Evolutionary conservation across 2,888 invertebrate species (phyloP).

Genomic region (Argynnis bischoffii): DNA sequence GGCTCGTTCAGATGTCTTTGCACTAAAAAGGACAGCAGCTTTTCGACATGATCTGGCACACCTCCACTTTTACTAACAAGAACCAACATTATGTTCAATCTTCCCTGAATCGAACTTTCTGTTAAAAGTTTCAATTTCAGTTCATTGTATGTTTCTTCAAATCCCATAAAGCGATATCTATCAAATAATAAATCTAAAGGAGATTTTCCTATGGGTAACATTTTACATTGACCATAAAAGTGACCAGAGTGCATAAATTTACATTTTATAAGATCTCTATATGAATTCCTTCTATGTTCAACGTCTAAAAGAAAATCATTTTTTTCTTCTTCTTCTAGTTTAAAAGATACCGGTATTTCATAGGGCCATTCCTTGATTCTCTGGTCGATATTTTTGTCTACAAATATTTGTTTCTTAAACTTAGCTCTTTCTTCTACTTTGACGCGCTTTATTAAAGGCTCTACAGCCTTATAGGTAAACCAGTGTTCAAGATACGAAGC

Average conservation of each 20-base stretch:
- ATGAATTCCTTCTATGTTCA: conserved; percentile 23
- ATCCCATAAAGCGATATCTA: conserved; percentile 57
- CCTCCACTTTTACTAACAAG: conserved; percentile 67
- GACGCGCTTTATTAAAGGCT: conserved; percentile 56
- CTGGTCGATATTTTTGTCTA: conserved; percentile 51
- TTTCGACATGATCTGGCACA: conserved; percentile 48
- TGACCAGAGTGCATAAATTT: conserved; percentile 11
- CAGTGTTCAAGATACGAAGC: conserved; percentile 53
- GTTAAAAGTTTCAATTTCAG: conserved; percentile 51
- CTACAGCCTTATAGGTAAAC: conserved; percentile 56
- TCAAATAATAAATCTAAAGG: conserved; percentile 58
- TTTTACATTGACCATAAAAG: neutral
- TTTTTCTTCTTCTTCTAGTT: conserved; percentile 31
- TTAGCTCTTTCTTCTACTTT: conserved; percentile 45
- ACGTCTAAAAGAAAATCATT: conserved; percentile 50
- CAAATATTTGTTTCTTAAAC: conserved; percentile 56
- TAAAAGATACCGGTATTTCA: conserved; percentile 39
- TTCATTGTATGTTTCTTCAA: conserved; percentile 55
- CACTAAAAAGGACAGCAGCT: conserved; percentile 51
- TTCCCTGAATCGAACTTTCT: conserved; percentile 52
- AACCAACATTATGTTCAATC: conserved; percentile 63
- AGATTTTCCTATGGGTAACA: conserved; percentile 36
- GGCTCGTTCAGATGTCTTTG: conserved; percentile 58
- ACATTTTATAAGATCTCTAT: neutral
- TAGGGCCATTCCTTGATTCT: conserved; percentile 52